Evolutionary conservation across 2,888 invertebrate genomes (phyloP).

Genomic region (Dryadula phaetusa): DNA sequence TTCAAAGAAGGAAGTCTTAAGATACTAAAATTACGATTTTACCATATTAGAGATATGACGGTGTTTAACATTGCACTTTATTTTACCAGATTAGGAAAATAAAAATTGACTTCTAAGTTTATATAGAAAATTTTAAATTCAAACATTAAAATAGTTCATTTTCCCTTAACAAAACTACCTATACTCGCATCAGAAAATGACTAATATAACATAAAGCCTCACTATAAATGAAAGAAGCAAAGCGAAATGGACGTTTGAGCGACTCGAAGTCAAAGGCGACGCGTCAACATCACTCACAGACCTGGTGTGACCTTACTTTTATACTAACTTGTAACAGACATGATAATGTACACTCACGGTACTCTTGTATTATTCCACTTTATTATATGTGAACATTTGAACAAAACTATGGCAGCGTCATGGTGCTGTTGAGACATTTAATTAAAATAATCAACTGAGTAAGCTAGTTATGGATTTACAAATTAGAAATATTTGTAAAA

Average conservation of each 20-base stretch:
- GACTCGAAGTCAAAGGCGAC: constrained; percentile 79
- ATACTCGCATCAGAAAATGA: not conserved
- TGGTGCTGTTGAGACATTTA: constrained; percentile 9
- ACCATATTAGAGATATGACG: too few species aligned
- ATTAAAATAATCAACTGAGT: not conserved
- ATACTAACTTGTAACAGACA: constrained; percentile 55
- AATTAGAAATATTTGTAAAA: not conserved
- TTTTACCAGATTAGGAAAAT: too few species aligned
- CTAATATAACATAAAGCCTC: constrained; percentile 19
- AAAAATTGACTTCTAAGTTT: too few species aligned
- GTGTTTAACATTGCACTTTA: too few species aligned
- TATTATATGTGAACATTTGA: not conserved
- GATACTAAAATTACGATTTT: too few species aligned
- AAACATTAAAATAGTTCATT: too few species aligned
- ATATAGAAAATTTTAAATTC: too few species aligned
- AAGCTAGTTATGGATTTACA: not conserved
- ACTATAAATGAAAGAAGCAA: constrained; percentile 65
- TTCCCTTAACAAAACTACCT: not conserved
- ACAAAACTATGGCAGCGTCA: not conserved
- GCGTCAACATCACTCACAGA: constrained; percentile 77
- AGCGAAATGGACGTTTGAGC: constrained; percentile 68
- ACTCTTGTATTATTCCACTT: not conserved
- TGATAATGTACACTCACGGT: constrained; percentile 2
- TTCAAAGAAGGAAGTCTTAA: too few species aligned
- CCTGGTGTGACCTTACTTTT: constrained; percentile 68